These are phyloP conservation scores for Periplaneta americana DNA, from an alignment of 1,140 invertebrate species.

Conservation along the genomic window DNA sequence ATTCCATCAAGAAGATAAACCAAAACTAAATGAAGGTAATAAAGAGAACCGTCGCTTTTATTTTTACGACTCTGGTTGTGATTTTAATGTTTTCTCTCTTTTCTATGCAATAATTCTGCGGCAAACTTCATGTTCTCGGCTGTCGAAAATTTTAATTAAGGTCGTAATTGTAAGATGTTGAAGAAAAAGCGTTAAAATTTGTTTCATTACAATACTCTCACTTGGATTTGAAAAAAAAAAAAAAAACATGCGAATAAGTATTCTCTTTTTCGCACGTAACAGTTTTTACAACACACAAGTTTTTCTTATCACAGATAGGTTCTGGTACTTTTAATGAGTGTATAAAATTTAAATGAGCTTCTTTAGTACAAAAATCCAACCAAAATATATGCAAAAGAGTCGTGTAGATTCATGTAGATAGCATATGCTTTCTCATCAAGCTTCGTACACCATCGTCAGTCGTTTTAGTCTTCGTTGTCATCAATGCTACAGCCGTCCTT, in stretches of 20 bases:
- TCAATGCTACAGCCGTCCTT: no score
- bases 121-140: neutral
- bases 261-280: no score
- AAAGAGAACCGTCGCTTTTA: neutral
- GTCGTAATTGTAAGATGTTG: neutral
- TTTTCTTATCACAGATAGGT: neutral
- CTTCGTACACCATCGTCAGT: no score
- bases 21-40: neutral
- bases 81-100: no score
- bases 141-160: neutral
- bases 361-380: no score
- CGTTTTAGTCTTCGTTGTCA: no score
- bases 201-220: neutral
- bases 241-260: no score
- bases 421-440: no score
- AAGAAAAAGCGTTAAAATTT: neutral
- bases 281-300: no score
- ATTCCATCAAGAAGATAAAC: neutral
- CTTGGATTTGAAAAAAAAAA: neutral
- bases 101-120: no score
- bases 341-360: neutral
- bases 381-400: no score
- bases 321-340: neutral
- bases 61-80: neutral
- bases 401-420: no score